phyloP scores from a whole-genome alignment of 2,888 invertebrate species.

The Dexiosoma caninum region DNA sequence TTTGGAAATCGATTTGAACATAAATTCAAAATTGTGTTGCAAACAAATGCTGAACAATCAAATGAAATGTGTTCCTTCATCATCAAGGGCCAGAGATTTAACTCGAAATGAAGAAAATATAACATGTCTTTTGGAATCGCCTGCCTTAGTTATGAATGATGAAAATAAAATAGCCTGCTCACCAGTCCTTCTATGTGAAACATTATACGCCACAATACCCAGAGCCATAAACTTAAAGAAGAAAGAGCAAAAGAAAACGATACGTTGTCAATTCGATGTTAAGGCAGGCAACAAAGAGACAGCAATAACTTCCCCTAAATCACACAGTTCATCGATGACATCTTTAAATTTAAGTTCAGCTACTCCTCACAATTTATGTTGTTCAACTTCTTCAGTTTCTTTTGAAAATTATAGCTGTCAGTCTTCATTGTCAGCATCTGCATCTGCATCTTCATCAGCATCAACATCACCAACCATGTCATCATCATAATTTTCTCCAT shows the following conservation, averaged over 20 bases:
- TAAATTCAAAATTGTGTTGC: conserved; percentile 56
- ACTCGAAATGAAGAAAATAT: conserved; percentile 69
- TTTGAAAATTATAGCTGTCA: conserved; percentile 24
- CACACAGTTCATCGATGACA: conserved; percentile 32
- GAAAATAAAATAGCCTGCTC: conserved; percentile 21
- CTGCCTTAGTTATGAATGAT: conserved; percentile 32
- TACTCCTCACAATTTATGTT: neutral
- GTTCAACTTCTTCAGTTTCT: neutral
- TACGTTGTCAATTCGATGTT: conserved; percentile 10
- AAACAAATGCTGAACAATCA: conserved; percentile 58
- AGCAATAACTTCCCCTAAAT: conserved; percentile 36
- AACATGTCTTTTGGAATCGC: conserved; percentile 34
- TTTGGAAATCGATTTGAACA: conserved; percentile 34
- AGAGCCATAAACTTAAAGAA: conserved; percentile 38
- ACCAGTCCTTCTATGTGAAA: conserved; percentile 19
- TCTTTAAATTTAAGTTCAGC: conserved; percentile 32
- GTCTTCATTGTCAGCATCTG: conserved; percentile 18
- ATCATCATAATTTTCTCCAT: conserved; percentile 2
- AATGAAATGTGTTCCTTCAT: conserved; percentile 75
- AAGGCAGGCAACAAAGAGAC: neutral
- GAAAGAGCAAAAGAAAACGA: neutral
- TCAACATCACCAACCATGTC: neutral
- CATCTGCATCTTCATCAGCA: neutral
- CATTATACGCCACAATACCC: conserved; percentile 38
- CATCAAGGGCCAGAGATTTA: conserved; percentile 78